Evolutionary conservation across 2,888 invertebrate genomes (phyloP).

Genomic region (Unio delphinus): DNA sequence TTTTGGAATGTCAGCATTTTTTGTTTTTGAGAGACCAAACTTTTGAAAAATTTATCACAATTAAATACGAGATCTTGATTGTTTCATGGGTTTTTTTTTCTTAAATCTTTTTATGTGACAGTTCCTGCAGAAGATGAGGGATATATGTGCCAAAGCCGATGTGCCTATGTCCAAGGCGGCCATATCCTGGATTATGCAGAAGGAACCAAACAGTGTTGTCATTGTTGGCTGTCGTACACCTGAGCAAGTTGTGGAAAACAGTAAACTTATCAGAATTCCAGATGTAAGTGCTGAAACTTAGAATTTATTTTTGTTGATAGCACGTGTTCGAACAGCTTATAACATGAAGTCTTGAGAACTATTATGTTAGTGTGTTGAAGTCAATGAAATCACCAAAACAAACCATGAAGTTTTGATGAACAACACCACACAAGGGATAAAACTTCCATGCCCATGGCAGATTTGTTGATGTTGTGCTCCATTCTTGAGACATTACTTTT

Average conservation of each 20-base stretch:
- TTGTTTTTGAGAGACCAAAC: no score
- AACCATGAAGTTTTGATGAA: no score
- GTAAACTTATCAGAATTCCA: constrained; percentile 53
- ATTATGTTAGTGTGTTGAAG: background rate
- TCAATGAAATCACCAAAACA: no score
- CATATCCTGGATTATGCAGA: constrained; percentile 64
- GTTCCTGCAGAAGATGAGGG: constrained; percentile 53
- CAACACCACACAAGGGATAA: no score
- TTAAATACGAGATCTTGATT: background rate
- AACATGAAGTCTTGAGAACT: background rate
- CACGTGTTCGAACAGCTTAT: no score
- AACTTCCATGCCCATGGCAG: no score
- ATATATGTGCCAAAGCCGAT: constrained; percentile 53
- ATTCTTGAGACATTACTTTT: no score
- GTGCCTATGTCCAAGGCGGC: constrained; percentile 59
- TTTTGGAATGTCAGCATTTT: no score
- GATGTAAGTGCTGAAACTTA: constrained; percentile 37
- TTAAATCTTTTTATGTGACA: constrained; percentile 22
- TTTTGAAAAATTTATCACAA: background rate
- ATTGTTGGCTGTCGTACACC: constrained; percentile 63
- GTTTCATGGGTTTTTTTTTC: background rate
- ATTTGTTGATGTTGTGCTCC: no score
- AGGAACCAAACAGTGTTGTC: constrained; percentile 49
- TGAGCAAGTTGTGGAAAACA: constrained; percentile 62
- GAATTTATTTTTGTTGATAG: no score